Percentiles rank a stretch among this genome's conserved stretches.
Conservation (phyloP, 2,113 vertebrate genomes). For the Damaliscus lunatus region DNA sequence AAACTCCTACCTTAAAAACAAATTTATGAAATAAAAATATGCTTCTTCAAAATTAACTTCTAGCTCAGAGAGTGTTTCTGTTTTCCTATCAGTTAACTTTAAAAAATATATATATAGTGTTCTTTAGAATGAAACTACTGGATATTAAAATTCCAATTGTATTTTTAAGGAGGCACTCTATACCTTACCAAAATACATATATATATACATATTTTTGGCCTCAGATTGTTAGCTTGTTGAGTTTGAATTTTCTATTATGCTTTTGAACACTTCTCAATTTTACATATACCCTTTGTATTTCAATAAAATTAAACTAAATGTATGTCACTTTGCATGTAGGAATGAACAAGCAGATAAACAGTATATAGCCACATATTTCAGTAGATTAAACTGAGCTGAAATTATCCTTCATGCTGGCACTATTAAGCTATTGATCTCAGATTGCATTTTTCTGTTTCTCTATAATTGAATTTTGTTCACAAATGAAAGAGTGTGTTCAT, state of each 20-base stretch:
- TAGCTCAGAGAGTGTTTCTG: neutral
- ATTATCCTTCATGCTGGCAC: constrained; percentile 63
- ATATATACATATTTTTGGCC: neutral
- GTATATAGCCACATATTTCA: constrained; percentile 64
- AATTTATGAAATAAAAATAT: neutral
- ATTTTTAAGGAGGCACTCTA: constrained; percentile 20
- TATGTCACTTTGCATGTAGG: constrained; percentile 35
- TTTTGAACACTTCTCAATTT: constrained; percentile 42
- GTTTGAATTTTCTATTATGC: constrained; percentile 46
- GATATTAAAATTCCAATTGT: constrained; percentile 28
- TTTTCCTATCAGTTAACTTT: neutral
- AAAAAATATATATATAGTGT: neutral
- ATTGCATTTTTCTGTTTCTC: constrained; percentile 70
- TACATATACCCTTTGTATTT: constrained; percentile 1
- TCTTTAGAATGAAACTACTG: constrained; percentile 28
- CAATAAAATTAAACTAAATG: constrained; percentile 50
- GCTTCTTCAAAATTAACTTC: constrained; percentile 32
- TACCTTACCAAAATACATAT: neutral
- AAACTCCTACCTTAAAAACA: neutral
- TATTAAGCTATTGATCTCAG: constrained; percentile 79
- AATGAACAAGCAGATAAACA: constrained; percentile 23
- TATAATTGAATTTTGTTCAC: constrained; percentile 76
- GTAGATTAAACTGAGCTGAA: constrained; percentile 68
- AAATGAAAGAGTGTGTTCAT: constrained; percentile 67
- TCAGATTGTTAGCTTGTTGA: constrained; percentile 23